Evolutionary conservation across 1,140 invertebrate species (phyloP).

Genomic region (Anastrepha ludens): DNA sequence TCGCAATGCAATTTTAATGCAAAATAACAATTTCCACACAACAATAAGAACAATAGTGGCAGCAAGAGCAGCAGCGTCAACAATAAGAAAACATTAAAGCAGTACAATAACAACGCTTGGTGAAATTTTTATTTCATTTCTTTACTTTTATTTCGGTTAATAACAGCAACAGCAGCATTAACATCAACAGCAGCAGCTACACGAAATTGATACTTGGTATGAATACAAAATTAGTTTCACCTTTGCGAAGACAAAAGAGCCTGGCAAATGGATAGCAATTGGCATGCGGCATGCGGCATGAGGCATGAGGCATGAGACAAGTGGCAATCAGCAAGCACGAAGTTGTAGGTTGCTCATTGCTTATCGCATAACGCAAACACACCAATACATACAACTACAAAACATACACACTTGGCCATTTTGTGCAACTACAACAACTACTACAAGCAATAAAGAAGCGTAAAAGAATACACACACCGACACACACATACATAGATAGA

Average conservation of each 20-base stretch:
- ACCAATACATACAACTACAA: constrained; percentile 9
- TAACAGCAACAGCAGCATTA: constrained; percentile 62
- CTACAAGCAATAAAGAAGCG: constrained; percentile 1
- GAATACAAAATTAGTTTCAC: constrained; percentile 67
- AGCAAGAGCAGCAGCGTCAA: constrained; percentile 35
- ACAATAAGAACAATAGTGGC: constrained; percentile 59
- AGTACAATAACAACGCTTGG: constrained; percentile 21
- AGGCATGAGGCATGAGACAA: neutral
- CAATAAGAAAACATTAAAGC: constrained; percentile 30
- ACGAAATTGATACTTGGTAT: constrained; percentile 72
- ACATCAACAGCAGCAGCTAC: constrained; percentile 56
- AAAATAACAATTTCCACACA: constrained; percentile 58
- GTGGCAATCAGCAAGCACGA: constrained; percentile 42
- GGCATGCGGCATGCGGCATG: constrained; percentile 12
- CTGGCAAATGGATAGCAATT: constrained; percentile 38
- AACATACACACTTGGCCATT: constrained; percentile 20
- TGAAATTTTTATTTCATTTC: constrained; percentile 56
- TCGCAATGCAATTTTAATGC: constrained; percentile 74
- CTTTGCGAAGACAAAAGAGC: constrained; percentile 43
- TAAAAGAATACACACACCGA: neutral
- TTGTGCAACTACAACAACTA: constrained; percentile 25
- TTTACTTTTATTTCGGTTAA: constrained; percentile 72
- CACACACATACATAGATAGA: neutral
- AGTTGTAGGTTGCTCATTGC: constrained; percentile 35
- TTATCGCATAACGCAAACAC: constrained; percentile 22